Evolutionary conservation across 1,140 invertebrate genomes (phyloP).

Genomic region (Drosophila tristis): DNA sequence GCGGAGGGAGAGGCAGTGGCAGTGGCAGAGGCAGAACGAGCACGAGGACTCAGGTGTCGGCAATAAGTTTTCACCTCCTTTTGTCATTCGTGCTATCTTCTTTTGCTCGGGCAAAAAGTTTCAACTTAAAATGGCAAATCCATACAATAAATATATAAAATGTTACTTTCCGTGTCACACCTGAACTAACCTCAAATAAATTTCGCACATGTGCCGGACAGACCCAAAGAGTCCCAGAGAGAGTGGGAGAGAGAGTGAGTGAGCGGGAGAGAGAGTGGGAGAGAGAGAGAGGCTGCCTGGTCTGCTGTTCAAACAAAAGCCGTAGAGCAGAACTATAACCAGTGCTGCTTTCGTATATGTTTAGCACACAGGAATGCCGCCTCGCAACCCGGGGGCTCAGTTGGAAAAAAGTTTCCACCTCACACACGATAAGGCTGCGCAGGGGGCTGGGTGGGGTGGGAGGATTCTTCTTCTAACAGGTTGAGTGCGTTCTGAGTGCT

Average conservation of each 20-base stretch:
- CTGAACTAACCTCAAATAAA: slow-evolving; percentile 83
- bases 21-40: no score
- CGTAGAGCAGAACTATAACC: slow-evolving; percentile 38
- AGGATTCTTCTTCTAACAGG: slow-evolving; percentile 11
- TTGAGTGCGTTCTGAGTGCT: slow-evolving; percentile 56
- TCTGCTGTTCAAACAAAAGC: slow-evolving; percentile 49
- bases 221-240: neutral
- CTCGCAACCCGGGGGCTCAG: slow-evolving; percentile 13
- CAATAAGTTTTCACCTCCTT: slow-evolving; percentile 72
- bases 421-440: slow-evolving; percentile 32
- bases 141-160: slow-evolving; percentile 83
- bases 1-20: no score
- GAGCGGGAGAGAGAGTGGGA: no score
- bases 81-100: slow-evolving; percentile 47
- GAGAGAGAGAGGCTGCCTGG: neutral
- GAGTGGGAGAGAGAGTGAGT: neutral
- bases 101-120: slow-evolving; percentile 62
- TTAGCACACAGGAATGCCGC: slow-evolving; percentile 47
- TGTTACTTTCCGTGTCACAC: slow-evolving; percentile 79
- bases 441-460: slow-evolving; percentile 11
- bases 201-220: slow-evolving; percentile 71
- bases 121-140: slow-evolving; percentile 79
- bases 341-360: slow-evolving; percentile 33
- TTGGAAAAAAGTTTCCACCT: slow-evolving; percentile 51
- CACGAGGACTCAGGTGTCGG: slow-evolving; percentile 42